Evolutionary conservation across 2,113 vertebrate genomes (phyloP), one percentile per base, ranked within the genome.

Genomic region (Macquaria australasica): DNA sequence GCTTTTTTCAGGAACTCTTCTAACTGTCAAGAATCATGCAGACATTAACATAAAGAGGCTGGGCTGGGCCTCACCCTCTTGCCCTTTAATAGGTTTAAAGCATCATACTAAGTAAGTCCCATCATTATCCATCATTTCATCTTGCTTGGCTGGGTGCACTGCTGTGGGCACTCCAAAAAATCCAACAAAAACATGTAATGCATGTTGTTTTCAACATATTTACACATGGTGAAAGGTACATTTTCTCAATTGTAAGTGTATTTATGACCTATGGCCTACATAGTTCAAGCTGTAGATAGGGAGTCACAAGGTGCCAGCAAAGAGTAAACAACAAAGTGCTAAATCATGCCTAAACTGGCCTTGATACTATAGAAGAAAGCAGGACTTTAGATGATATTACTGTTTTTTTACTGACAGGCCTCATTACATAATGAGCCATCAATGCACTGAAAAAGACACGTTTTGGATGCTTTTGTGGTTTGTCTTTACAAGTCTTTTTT

Each of bases 1-100:
- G 60, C 37, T 82, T 59, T 76, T 55, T 73, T 67, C 66, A 48
- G 53, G 45, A 31, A 81, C 37, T 73, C 66, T 58, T 48, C 62
- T 64, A 21, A 78, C 41, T 73, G 50, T 68, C 53, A n/a, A 28
- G 28, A 18, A 77, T 78, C 64, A 23, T 31, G 50, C 34, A 75
- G 76, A 83, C 68, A 70, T 67, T n/a, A 71, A 78, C 81, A 62
- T 74, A 41, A 60, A 50, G 70, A 56, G 41, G n/a, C 62, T 48
- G 14, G 37, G 58, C 62, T 18, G 12, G 53, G 72, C 56, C 23
- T 73, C 28, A 10, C 37, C 56, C 56, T 68, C 39, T 66, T 14
- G 28, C 3, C 31, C 63, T 77, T 37, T 70, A 81, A 81, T 34
- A 76, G 48, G 53, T 79, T 62, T 59, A 51, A 71, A 76, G 59